A percentile compares a stretch with the other conserved stretches of the same genome.
phyloP scores from a whole-genome alignment of 2,113 vertebrate species.

The Thamnaconus septentrionalis region DNA sequence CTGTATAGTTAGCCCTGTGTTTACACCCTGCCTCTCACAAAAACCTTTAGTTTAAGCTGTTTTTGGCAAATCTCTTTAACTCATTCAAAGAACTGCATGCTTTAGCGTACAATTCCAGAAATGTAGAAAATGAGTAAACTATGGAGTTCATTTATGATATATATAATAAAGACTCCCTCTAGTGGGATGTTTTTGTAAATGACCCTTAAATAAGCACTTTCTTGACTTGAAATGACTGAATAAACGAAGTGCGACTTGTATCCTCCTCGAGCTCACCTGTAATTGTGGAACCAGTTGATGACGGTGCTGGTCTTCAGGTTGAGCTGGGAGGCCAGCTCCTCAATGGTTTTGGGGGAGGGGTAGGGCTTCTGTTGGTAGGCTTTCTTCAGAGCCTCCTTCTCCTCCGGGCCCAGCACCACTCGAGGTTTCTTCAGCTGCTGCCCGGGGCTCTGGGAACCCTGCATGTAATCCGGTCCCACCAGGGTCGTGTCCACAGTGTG shows the following conservation, averaged over 20 bases:
- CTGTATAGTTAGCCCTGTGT: too few relatives aligned
- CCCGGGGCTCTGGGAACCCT: conserved; percentile 88
- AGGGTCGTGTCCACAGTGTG: conserved; percentile 84
- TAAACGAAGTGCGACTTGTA: background rate
- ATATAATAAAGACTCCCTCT: too few relatives aligned
- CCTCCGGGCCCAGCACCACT: conserved; percentile 92
- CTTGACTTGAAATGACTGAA: background rate
- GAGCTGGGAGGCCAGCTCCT: conserved; percentile 97
- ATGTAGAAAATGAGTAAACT: background rate
- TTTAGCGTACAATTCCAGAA: background rate
- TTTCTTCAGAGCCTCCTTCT: conserved; percentile 91
- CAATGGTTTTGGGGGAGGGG: conserved; percentile 95
- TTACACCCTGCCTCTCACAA: too few relatives aligned
- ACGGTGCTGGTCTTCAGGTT: conserved; percentile 98
- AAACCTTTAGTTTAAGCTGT: too few relatives aligned
- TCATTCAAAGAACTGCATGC: too few relatives aligned
- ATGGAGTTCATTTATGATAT: background rate
- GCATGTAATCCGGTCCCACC: conserved; percentile 83
- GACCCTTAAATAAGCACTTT: too few relatives aligned
- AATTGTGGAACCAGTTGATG: conserved; percentile 99
- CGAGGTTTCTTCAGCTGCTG: conserved; percentile 93
- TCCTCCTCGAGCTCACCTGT: conserved; percentile 81
- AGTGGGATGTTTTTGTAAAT: too few relatives aligned
- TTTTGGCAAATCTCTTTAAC: too few relatives aligned
- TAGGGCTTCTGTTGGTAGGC: conserved; percentile 98